These are phyloP conservation scores for Australoheros scitulus DNA, from an alignment of 2,113 vertebrate species.

Conservation along the genomic window DNA sequence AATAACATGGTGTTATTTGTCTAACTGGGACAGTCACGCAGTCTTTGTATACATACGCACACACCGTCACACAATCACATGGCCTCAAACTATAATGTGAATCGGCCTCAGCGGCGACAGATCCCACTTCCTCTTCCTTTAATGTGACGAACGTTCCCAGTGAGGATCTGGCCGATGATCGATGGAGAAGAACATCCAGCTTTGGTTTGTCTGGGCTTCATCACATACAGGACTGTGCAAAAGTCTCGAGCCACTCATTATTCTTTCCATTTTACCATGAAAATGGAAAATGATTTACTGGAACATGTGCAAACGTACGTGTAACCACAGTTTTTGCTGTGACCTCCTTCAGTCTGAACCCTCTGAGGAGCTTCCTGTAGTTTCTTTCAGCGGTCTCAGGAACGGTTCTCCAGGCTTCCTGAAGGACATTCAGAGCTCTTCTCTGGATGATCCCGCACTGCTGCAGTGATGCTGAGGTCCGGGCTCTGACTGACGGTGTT, in stretches of 20 bases:
- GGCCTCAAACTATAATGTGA: background rate
- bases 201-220: background rate
- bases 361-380: too few species aligned
- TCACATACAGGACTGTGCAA: rapidly evolving
- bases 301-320: background rate
- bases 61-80: background rate
- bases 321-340: too few species aligned
- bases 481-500: too few species aligned
- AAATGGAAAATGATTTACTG: background rate
- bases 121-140: background rate
- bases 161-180: background rate
- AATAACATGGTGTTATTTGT: conserved; percentile 47
- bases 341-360: too few species aligned
- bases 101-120: background rate
- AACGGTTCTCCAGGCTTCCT: too few species aligned
- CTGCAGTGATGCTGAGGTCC: too few species aligned
- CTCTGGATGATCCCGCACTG: too few species aligned
- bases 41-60: background rate
- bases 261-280: background rate
- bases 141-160: rapidly evolving
- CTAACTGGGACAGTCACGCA: conserved; percentile 2
- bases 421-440: too few species aligned
- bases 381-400: too few species aligned
- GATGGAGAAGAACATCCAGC: too few species aligned
- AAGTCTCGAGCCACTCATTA: background rate